A percentile compares a stretch with the other conserved stretches of the same genome.
phyloP scores from a whole-genome alignment of 2,113 vertebrate genomes.

The Caracal caracal region DNA sequence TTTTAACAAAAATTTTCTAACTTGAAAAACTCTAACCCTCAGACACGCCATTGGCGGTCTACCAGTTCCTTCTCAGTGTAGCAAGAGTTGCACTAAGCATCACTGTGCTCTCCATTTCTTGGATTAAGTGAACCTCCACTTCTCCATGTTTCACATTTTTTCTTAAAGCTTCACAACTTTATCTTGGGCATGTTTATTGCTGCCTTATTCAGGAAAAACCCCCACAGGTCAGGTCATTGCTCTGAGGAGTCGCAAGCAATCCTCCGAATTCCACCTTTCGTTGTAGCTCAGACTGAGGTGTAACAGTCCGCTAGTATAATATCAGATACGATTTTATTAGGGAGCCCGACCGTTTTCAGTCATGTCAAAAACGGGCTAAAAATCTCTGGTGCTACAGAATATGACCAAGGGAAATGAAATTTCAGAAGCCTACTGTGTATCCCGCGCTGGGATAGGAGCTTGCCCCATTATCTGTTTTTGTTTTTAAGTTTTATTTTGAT shows the following conservation, averaged over 20 bases:
- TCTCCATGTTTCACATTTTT: background rate
- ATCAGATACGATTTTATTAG: background rate
- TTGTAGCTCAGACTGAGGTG: slow-evolving; percentile 5
- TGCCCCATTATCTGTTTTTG: background rate
- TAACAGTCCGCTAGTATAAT: background rate
- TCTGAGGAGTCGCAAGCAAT: background rate
- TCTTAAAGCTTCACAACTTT: background rate
- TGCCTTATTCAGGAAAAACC: background rate
- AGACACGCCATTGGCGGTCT: background rate
- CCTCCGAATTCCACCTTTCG: background rate
- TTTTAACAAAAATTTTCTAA: background rate
- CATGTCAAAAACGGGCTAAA: background rate
- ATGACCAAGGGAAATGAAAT: background rate
- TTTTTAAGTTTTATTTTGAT: background rate
- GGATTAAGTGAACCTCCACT: background rate
- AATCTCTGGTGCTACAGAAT: background rate
- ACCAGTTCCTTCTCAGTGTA: background rate
- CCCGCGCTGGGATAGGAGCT: too few species aligned
- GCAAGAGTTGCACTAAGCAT: background rate
- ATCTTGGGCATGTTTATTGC: background rate
- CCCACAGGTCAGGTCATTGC: background rate
- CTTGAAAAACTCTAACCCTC: background rate
- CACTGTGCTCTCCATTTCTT: background rate
- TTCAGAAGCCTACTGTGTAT: background rate
- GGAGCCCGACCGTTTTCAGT: background rate